Evolutionary conservation across 64 coral and sea anemone genomes (phyloP).

Genomic region (Montipora cactus): DNA sequence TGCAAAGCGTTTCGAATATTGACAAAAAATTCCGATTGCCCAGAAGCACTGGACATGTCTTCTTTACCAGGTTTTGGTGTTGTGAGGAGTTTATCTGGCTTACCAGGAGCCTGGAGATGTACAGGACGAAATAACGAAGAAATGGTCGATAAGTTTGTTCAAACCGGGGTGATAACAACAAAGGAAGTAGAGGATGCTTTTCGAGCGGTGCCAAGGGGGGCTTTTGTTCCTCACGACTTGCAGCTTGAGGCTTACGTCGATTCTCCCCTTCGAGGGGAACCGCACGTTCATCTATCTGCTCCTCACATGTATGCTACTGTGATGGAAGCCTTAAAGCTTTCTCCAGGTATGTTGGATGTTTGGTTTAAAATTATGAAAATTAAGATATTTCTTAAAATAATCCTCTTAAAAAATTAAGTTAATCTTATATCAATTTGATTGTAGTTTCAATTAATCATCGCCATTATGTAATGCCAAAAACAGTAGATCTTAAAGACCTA

Average conservation of each 20-base stretch:
- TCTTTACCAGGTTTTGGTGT: background rate
- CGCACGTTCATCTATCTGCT: constrained; percentile 94
- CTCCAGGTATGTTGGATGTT: constrained; percentile 71
- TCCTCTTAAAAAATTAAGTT: too few species aligned
- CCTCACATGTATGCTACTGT: constrained; percentile 99
- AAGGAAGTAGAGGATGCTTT: constrained; percentile 97
- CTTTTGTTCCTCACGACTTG: constrained; percentile 85
- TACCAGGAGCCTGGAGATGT: constrained; percentile 90
- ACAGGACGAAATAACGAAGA: constrained; percentile 93
- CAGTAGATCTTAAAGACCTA: too few species aligned
- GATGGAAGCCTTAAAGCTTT: constrained; percentile 90
- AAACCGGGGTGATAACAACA: constrained; percentile 77
- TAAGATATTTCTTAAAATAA: too few species aligned
- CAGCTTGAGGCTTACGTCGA: constrained; percentile 93
- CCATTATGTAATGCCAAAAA: too few species aligned
- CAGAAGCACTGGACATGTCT: background rate
- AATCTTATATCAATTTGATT: too few species aligned
- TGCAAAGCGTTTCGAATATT: background rate
- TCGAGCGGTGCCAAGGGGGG: constrained; percentile 85
- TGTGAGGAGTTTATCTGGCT: background rate
- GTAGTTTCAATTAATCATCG: too few species aligned
- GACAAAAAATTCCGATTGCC: background rate
- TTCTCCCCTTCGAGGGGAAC: constrained; percentile 83
- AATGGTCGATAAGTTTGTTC: constrained; percentile 98
- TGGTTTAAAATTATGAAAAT: too few species aligned